These are phyloP conservation scores for Poeciliopsis paucimaculata DNA, from an alignment of 2,797 vertebrate genomes.

Conservation along the genomic window DNA sequence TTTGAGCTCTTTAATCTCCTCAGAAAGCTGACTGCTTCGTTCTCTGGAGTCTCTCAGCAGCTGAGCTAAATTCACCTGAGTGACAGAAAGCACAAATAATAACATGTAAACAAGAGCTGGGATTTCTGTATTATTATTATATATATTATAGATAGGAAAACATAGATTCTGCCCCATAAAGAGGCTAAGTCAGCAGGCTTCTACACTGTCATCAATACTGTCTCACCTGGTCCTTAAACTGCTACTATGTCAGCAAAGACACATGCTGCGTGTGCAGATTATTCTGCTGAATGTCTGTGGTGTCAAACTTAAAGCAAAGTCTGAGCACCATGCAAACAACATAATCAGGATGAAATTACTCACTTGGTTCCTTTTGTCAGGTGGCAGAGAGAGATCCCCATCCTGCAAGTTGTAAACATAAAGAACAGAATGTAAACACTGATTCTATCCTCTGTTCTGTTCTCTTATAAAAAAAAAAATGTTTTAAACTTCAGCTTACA, in stretches of 20 bases:
- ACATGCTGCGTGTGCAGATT: not conserved
- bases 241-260: slow-evolving; percentile 1
- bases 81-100: not conserved
- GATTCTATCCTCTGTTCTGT: not conserved
- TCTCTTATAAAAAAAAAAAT: not conserved
- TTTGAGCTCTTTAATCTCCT: slow-evolving; percentile 93
- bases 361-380: slow-evolving; percentile 97
- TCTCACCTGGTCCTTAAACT: not conserved
- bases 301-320: not conserved
- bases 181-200: slow-evolving; percentile 1
- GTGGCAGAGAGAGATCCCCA: slow-evolving; percentile 91
- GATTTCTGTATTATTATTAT: not conserved
- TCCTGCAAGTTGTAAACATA: slow-evolving; percentile 80
- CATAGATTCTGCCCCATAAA: not conserved
- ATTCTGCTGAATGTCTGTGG: not conserved
- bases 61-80: slow-evolving; percentile 92
- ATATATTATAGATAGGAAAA: not conserved
- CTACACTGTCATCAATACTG: not conserved
- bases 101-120: not conserved
- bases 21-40: slow-evolving; percentile 85
- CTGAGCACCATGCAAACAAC: not conserved
- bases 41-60: slow-evolving; percentile 91
- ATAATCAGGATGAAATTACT: slow-evolving; percentile 39
- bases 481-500: slow-evolving; percentile 69
- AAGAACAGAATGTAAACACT: not conserved